phyloP scores from a whole-genome alignment of 2,888 invertebrate species.

The Palloptera scutellata region DNA sequence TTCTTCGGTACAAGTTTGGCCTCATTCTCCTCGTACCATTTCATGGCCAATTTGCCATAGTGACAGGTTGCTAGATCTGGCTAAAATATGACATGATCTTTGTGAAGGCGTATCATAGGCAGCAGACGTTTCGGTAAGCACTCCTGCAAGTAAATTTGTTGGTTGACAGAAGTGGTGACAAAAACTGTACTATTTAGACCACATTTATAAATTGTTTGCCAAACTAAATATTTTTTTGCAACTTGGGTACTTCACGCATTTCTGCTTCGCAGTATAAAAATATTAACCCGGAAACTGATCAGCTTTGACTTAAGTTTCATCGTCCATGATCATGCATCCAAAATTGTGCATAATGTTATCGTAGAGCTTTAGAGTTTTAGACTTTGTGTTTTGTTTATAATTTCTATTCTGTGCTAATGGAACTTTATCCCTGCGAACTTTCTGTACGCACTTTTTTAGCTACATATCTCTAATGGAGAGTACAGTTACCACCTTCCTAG shows the following conservation, averaged over 20 bases:
- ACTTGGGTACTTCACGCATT: not conserved
- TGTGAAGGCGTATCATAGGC: not conserved
- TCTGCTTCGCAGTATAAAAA: not conserved
- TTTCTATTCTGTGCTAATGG: too few relatives aligned
- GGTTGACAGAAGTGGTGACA: not conserved
- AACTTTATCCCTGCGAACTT: too few relatives aligned
- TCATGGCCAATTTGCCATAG: not conserved
- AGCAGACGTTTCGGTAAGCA: not conserved
- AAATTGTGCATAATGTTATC: too few relatives aligned
- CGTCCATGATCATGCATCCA: not conserved
- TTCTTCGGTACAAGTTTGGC: too few relatives aligned
- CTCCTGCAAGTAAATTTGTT: not conserved
- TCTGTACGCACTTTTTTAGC: too few relatives aligned
- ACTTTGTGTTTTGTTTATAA: too few relatives aligned
- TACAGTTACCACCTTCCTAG: too few relatives aligned
- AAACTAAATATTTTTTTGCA: not conserved
- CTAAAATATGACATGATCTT: not conserved
- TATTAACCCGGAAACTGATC: not conserved
- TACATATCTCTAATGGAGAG: too few relatives aligned
- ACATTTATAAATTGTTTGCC: not conserved
- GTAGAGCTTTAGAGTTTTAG: too few relatives aligned
- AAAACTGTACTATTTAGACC: not conserved
- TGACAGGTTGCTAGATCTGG: not conserved
- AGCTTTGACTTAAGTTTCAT: not conserved
- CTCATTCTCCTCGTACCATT: not conserved